These are phyloP conservation scores for Dryobotodes eremita DNA, from an alignment of 2,888 invertebrate genomes.

Conservation along the genomic window DNA sequence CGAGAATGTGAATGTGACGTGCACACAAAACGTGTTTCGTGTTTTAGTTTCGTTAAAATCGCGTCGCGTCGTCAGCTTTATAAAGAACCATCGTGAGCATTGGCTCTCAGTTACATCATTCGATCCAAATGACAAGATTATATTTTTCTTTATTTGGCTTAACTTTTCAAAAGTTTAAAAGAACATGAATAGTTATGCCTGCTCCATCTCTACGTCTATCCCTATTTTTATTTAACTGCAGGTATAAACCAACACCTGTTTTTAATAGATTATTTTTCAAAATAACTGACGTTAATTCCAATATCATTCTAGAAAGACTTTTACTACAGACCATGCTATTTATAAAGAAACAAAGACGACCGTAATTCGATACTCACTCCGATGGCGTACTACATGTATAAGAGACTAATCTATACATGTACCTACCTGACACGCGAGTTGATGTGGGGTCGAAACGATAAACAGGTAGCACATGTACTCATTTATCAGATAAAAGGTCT, in stretches of 20 bases:
- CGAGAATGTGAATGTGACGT: background rate
- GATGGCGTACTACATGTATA: background rate
- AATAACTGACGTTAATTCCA: background rate
- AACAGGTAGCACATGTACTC: slow-evolving; percentile 24
- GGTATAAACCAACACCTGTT: background rate
- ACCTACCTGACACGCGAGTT: slow-evolving; percentile 33
- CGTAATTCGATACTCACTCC: slow-evolving; percentile 25
- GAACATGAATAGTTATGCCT: no score
- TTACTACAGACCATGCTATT: background rate
- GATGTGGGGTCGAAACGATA: slow-evolving; percentile 48
- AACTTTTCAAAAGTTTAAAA: background rate
- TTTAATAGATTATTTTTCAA: no score
- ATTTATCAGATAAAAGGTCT: slow-evolving; percentile 53
- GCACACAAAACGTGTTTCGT: background rate
- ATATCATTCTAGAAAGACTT: background rate
- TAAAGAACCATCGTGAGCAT: background rate
- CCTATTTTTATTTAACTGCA: background rate
- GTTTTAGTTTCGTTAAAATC: background rate
- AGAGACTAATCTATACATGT: slow-evolving; percentile 33
- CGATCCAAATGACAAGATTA: background rate
- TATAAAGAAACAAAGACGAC: slow-evolving; percentile 14
- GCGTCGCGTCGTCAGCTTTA: background rate
- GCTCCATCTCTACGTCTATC: background rate
- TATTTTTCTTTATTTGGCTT: background rate
- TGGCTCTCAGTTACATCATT: background rate